Evolutionary conservation across 1,140 invertebrate genomes (phyloP), one percentile per base, ranked within the genome.

Genomic region (Ostrea edulis): DNA sequence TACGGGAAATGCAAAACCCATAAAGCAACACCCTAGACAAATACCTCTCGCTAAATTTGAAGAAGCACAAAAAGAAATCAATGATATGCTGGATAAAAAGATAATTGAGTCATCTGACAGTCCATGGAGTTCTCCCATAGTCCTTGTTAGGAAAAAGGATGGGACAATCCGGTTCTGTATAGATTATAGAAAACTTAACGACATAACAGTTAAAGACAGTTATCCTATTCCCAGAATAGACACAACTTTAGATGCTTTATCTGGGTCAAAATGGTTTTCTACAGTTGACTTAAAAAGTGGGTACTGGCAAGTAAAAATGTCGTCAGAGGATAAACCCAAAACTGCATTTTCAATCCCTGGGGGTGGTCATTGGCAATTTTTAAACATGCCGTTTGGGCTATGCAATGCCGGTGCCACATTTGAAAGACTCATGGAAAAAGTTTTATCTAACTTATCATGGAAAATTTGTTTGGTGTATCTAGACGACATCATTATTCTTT

Each of bases 131-230:
- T 92, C 92, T 3, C 91, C 91, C 9, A 82, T 91, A 17, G 89
- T 92, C 53, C 68, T 92, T 29, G 89, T 91, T 20, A 96, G 96
- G 68, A 97, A 96, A 86, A 95, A 96, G 58, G 92, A 96, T 93
- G 94, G 82, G 20, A 53, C 86, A 0, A 25, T 87, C 11, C 29
- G 55, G 20, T 87, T 87, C 22, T 87, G 86, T 82, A 14, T 87
- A 44, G 86, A 86, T 83, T 87, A 44, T 53, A 83, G 87, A n/a
- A 53, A 25, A 14, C n/a, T 88, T 22, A 88, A 88, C 54, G 14
- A 20, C 53, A 51, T 84, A 0, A 88, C 87, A 58, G 92, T 93
- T 0, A 90, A 92, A 62, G 96, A 96, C 90, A 92, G 88, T 68
- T 96, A 95, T 90, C 96, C 96, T 91, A 86, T 96, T 2, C 96